These are phyloP conservation scores for Tretioscincus oriximinensis DNA, from an alignment of 2,113 vertebrate genomes.

Conservation along the genomic window DNA sequence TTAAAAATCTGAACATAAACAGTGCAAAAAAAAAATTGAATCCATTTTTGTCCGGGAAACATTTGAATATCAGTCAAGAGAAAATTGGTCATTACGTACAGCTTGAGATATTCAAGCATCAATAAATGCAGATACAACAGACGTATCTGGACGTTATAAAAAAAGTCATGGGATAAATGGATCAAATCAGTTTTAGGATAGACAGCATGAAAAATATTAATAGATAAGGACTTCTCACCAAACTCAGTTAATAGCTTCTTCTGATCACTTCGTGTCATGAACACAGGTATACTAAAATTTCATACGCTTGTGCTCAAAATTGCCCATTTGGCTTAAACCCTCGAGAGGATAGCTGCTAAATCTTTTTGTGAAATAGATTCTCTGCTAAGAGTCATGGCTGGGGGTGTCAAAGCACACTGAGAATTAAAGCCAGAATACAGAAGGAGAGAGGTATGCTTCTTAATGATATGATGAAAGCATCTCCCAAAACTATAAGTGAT, in stretches of 20 bases:
- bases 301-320: background rate
- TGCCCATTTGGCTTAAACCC: no score
- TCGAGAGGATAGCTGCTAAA: background rate
- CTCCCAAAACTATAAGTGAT: background rate
- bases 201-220: background rate
- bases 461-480: background rate
- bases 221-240: no score
- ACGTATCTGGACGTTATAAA: constrained; percentile 53
- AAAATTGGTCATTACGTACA: constrained; percentile 43
- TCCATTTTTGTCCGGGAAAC: constrained; percentile 67
- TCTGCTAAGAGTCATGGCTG: background rate
- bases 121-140: constrained; percentile 48
- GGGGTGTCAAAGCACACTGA: background rate
- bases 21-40: constrained; percentile 72
- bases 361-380: background rate
- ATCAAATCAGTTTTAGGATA: constrained; percentile 24
- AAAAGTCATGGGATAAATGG: constrained; percentile 23
- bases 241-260: no score
- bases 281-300: background rate
- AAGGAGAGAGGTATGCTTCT: no score
- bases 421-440: background rate
- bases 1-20: constrained; percentile 65
- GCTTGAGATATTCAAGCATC: constrained; percentile 21
- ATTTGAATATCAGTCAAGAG: constrained; percentile 51
- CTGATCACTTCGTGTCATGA: background rate